A percentile compares a stretch with the other conserved stretches of the same genome.
Conservation (phyloP, 2,888 invertebrate genomes). For the Salpingus planirostris region DNA sequence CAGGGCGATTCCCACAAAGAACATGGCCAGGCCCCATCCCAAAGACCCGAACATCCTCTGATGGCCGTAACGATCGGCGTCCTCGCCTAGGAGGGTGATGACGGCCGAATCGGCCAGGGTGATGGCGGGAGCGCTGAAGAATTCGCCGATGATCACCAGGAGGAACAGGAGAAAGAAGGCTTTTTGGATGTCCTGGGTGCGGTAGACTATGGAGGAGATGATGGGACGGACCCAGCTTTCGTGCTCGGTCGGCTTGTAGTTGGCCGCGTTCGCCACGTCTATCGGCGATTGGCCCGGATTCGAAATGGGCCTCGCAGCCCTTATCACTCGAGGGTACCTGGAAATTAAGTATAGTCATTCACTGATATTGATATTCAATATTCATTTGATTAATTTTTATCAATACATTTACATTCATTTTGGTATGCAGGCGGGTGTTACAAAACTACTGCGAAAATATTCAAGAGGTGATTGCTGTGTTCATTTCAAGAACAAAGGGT, state of each 20-base stretch:
- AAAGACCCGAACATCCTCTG: slow-evolving; percentile 88
- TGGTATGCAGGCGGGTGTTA: too few relatives aligned
- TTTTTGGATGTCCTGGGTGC: slow-evolving; percentile 82
- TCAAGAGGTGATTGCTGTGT: too few relatives aligned
- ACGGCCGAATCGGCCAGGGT: slow-evolving; percentile 90
- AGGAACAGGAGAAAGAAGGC: slow-evolving; percentile 90
- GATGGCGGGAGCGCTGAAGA: slow-evolving; percentile 93
- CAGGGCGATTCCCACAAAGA: slow-evolving; percentile 91
- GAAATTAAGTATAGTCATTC: slow-evolving; percentile 10
- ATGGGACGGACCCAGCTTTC: slow-evolving; percentile 78
- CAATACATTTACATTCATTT: too few relatives aligned
- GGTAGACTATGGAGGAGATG: slow-evolving; percentile 90
- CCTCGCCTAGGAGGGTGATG: slow-evolving; percentile 80
- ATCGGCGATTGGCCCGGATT: slow-evolving; percentile 61
- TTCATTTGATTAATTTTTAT: too few relatives aligned
- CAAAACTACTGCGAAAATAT: too few relatives aligned
- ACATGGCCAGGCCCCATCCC: slow-evolving; percentile 99
- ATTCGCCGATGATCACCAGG: slow-evolving; percentile 92
- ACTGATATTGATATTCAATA: too few relatives aligned
- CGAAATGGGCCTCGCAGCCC: slow-evolving; percentile 39
- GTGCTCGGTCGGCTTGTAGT: slow-evolving; percentile 63
- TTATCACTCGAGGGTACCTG: slow-evolving; percentile 35
- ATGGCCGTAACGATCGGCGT: slow-evolving; percentile 84
- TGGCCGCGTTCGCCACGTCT: slow-evolving; percentile 63
- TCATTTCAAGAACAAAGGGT: too few relatives aligned